phyloP scores from a whole-genome alignment of 92 coral and sea anemone species.

The Siderastrea radians region DNA sequence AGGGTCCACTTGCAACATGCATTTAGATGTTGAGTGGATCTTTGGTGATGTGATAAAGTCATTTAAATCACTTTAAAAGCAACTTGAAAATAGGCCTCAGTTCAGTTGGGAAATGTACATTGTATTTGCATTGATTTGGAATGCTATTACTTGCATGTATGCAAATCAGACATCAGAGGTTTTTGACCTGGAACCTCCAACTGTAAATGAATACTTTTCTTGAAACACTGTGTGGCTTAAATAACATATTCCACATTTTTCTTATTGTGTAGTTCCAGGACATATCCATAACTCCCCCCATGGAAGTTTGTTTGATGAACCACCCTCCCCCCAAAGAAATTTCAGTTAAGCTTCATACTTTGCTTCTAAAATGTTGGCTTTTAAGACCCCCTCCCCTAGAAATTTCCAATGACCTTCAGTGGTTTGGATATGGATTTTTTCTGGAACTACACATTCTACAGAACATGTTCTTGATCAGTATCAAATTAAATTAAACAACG shows the following conservation, averaged over 20 bases:
- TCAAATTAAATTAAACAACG: too few species aligned
- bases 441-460: too few species aligned
- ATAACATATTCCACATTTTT: not conserved
- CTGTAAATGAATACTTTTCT: constrained; percentile 33
- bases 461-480: too few species aligned
- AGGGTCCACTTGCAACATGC: constrained; percentile 41
- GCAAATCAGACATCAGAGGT: not conserved
- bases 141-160: constrained; percentile 49
- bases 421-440: too few species aligned
- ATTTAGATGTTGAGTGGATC: constrained; percentile 32
- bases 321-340: too few species aligned
- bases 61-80: constrained; percentile 32
- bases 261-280: not conserved
- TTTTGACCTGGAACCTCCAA: constrained; percentile 28
- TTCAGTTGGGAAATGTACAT: constrained; percentile 41
- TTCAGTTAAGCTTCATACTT: too few species aligned
- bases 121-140: constrained; percentile 32
- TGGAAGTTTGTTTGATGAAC: not conserved
- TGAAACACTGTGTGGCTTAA: not conserved
- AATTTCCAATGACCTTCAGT: too few species aligned
- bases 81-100: constrained; percentile 51
- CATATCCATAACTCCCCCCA: not conserved
- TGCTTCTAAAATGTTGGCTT: too few species aligned
- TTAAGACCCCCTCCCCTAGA: too few species aligned
- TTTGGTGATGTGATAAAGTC: constrained; percentile 17